Percentiles rank a stretch among this genome's conserved stretches.
These are phyloP conservation scores for Lasioglossum figueresi DNA, from an alignment of 2,888 invertebrate genomes.

Conservation along the genomic window DNA sequence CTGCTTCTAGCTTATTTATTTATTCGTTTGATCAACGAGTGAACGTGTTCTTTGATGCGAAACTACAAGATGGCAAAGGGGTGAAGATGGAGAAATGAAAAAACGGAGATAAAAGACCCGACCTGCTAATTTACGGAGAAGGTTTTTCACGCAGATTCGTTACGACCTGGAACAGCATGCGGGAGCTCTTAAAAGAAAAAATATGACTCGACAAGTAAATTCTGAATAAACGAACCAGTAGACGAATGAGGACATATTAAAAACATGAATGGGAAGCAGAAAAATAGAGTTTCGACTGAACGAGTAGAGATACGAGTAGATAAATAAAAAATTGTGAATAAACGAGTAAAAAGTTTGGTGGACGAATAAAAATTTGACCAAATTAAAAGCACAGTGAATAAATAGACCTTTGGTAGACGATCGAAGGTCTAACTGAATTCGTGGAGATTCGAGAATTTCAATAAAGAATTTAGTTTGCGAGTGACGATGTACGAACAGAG, in stretches of 20 bases:
- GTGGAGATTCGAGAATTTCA: no score
- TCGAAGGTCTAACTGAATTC: no score
- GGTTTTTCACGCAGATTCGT: neutral
- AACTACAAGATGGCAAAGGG: no score
- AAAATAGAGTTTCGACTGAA: neutral
- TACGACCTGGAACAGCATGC: neutral
- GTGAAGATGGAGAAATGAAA: neutral
- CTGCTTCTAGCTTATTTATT: slow-evolving; percentile 1
- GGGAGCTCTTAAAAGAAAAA: neutral
- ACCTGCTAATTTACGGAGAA: neutral
- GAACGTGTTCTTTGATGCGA: neutral
- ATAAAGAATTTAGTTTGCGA: no score
- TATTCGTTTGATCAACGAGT: neutral
- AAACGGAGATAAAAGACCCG: neutral
- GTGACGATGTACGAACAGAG: no score
- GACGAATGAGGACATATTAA: neutral
- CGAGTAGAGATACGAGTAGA: neutral
- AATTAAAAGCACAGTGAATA: no score
- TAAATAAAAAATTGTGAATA: no score
- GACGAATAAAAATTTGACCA: no score
- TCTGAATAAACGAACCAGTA: neutral
- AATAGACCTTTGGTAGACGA: no score
- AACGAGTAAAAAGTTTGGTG: no score
- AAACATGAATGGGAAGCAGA: no score
- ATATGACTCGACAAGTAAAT: neutral